phyloP scores from a whole-genome alignment of 2,113 vertebrate species.

The Rhineura floridana region DNA sequence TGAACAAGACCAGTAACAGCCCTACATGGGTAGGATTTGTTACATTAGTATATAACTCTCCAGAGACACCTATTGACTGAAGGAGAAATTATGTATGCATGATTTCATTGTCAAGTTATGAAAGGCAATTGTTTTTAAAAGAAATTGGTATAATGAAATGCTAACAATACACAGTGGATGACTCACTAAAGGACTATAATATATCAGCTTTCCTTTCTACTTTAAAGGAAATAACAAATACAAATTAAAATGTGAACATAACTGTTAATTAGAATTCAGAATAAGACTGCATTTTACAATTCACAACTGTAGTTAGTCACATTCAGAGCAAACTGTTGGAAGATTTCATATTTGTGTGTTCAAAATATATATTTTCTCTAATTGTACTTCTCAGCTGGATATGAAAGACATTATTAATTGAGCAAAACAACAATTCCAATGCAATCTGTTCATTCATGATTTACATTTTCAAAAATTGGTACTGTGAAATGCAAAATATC shows the following conservation, averaged over 20 bases:
- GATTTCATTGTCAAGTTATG: conserved; percentile 52
- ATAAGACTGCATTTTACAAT: conserved; percentile 23
- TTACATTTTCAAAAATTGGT: conserved; percentile 61
- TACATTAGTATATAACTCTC: conserved; percentile 1
- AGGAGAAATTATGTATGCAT: conserved; percentile 16
- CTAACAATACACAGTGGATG: conserved; percentile 53
- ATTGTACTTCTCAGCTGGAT: conserved; percentile 39
- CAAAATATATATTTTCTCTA: conserved; percentile 42
- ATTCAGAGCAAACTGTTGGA: conserved; percentile 16
- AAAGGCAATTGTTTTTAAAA: conserved; percentile 35
- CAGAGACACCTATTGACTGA: conserved; percentile 18
- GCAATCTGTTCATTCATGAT: conserved; percentile 62
- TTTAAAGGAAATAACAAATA: conserved; percentile 42
- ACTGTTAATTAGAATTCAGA: conserved; percentile 50
- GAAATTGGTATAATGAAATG: conserved; percentile 51
- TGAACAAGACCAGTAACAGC: background rate
- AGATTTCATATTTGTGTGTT: background rate
- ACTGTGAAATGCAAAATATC: conserved; percentile 55
- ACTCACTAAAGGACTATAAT: conserved; percentile 47
- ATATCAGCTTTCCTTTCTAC: conserved; percentile 28
- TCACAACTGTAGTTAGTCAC: conserved; percentile 31
- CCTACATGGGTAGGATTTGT: conserved; percentile 12
- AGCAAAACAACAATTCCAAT: conserved; percentile 59
- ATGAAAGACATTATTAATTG: conserved; percentile 58
- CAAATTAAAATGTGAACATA: conserved; percentile 24